Percentiles rank a stretch among this genome's conserved stretches.
Evolutionary conservation across 2,113 vertebrate genomes (phyloP).

Genomic region (Genyomyrus donnyi): DNA sequence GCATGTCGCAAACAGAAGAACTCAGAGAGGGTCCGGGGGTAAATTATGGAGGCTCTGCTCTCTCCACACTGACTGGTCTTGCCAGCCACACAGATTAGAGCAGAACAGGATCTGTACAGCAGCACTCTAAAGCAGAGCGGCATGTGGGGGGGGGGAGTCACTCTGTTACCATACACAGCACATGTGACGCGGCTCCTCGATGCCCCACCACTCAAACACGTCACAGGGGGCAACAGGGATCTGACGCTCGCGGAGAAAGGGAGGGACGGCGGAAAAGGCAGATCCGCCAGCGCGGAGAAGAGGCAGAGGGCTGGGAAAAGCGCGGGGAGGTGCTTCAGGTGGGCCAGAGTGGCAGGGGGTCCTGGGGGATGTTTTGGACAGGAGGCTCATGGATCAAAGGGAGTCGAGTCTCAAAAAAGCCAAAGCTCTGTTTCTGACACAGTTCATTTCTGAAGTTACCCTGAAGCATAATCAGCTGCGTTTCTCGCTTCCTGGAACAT

Average conservation of each 20-base stretch:
- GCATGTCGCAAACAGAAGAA: not conserved
- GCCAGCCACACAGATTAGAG: not conserved
- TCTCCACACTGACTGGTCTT: not conserved
- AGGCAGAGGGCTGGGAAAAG: not conserved
- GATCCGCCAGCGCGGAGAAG: not conserved
- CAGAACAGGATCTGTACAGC: not conserved
- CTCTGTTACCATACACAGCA: not conserved
- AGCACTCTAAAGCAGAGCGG: not conserved
- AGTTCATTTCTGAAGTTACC: not conserved
- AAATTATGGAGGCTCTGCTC: not conserved
- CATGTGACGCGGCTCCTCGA: not conserved
- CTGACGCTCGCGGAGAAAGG: not conserved
- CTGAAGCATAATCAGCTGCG: not conserved
- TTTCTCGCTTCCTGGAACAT: not conserved
- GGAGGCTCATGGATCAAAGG: not conserved
- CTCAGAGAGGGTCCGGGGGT: not conserved
- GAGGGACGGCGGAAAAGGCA: not conserved
- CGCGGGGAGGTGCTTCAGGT: not conserved
- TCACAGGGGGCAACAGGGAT: not conserved
- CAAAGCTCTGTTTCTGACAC: not conserved
- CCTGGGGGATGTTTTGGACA: not conserved
- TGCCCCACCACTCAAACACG: not conserved
- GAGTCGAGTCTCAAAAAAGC: not conserved
- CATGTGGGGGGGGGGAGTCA: not conserved
- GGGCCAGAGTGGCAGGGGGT: not conserved